A percentile compares a stretch with the other conserved stretches of the same genome.
phyloP scores from a whole-genome alignment of 2,888 invertebrate species.

The Pseudococcus viburni region DNA sequence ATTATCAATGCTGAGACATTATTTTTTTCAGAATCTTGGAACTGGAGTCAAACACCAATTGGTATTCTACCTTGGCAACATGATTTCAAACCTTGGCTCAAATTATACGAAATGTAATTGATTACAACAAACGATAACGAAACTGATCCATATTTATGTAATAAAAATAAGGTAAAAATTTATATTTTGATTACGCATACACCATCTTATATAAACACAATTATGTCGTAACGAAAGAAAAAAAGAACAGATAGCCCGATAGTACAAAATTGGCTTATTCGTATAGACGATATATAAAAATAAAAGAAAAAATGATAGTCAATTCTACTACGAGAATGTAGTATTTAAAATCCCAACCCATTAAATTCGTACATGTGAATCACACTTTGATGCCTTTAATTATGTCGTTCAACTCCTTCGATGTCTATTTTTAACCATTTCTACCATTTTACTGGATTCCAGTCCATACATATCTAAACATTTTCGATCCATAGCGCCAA shows the following conservation, averaged over 20 bases:
- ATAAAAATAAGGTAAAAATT: constrained; percentile 20
- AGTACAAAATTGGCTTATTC: not conserved
- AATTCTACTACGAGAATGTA: not conserved
- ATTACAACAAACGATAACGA: not conserved
- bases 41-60: constrained; percentile 57
- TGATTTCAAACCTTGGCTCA: constrained; percentile 57
- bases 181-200: constrained; percentile 40
- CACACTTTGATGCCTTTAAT: not conserved
- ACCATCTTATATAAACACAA: not conserved
- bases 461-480: constrained; percentile 78
- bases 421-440: constrained; percentile 54
- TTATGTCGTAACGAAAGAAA: not conserved
- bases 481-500: constrained; percentile 76
- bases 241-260: constrained; percentile 13
- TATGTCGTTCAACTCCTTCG: not conserved
- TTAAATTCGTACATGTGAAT: constrained; percentile 20
- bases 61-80: constrained; percentile 61
- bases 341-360: not conserved
- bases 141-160: constrained; percentile 11
- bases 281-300: not conserved
- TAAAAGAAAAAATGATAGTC: not conserved
- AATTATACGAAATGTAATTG: constrained; percentile 16
- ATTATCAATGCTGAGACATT: not conserved
- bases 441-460: constrained; percentile 72
- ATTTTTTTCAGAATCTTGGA: constrained; percentile 42